Evolutionary conservation across 2,888 invertebrate species (phyloP).

Genomic region (Hirtodrosophila histrioides): DNA sequence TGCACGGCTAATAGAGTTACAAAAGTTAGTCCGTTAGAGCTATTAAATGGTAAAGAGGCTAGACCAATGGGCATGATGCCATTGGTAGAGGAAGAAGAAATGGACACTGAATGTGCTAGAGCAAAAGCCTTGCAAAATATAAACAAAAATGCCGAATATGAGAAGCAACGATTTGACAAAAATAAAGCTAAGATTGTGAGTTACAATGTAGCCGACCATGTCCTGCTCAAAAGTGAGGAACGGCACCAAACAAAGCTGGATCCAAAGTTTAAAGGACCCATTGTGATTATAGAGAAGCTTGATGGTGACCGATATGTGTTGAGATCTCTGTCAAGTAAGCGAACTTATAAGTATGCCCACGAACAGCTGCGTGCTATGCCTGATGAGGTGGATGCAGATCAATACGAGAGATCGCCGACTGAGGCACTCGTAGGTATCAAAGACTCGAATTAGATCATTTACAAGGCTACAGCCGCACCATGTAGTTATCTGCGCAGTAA

Average conservation of each 20-base stretch:
- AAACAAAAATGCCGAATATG: constrained; percentile 2
- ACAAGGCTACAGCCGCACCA: no score
- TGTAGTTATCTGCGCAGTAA: no score
- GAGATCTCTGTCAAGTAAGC: no score
- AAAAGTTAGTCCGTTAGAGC: constrained; percentile 17
- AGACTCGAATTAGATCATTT: no score
- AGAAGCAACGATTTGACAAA: constrained; percentile 7
- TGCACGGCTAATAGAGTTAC: constrained; percentile 19
- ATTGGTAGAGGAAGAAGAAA: constrained; percentile 11
- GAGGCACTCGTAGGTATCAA: no score
- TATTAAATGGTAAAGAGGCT: constrained; percentile 21
- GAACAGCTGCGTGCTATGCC: no score
- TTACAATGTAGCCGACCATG: neutral
- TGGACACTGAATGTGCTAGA: constrained; percentile 1
- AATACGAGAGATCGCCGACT: no score
- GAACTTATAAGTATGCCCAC: no score
- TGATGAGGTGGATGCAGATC: no score
- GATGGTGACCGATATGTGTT: no score
- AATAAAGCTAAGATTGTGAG: constrained; percentile 1
- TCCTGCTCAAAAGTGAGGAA: constrained; percentile 5
- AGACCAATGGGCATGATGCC: constrained; percentile 9
- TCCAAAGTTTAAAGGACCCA: constrained; percentile 1
- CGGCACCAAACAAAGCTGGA: constrained; percentile 3
- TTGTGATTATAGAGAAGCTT: no score
- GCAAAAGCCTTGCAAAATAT: constrained; percentile 6